Base-by-base conservation (phyloP, 2,888 invertebrate genomes). In the Arge pagana region DNA sequence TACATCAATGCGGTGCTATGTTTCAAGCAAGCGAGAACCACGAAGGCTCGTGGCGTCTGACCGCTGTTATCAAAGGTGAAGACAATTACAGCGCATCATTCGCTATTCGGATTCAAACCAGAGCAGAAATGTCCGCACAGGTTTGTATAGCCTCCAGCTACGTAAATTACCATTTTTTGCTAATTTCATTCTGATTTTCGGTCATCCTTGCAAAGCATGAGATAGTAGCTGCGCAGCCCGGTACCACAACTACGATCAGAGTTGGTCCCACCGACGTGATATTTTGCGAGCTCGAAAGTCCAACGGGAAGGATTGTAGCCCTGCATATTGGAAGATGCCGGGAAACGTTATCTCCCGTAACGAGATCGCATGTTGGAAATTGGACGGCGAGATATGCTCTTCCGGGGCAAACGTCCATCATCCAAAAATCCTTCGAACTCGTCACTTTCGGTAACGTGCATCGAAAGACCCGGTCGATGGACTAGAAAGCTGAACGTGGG, bases 351-450 rank as follows among this genome's bases (percentile, higher is more conserved):
- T 37, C 57, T 0, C 11, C 41, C 2, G 65, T 68, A 4, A 66
- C 61, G 3, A 37, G 50, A 23, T 48, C 50, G 49, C 69, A 71
- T 52, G 58, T 60, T 7, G 72, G 72, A 21, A 41, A 55, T 21
- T 74, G 72, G 72, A 61, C 45, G 8, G 65, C 62, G 10, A 52
- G 54, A 45, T 72, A 68, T 33, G 65, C 60, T 36, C 8, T 57
- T 1, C 4, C 18, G 6, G 66, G 52, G 37, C 53, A 28, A 39
- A 30, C 62, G 31, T 33, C 55, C 10, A 45, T 56, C 4, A 21
- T 56, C 0, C 52, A 56, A 8, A 18, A 49, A 10, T 39, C 52
- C 10, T 57, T 68, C 41, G 54, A 49, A 7, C 56, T 74, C 40
- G 33, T 52, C 3, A 58, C 58, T 37, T 59, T 60, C 35, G 64